Evolutionary conservation across 2,797 vertebrate species (phyloP).

Genomic region (Tragopan temminckii): DNA sequence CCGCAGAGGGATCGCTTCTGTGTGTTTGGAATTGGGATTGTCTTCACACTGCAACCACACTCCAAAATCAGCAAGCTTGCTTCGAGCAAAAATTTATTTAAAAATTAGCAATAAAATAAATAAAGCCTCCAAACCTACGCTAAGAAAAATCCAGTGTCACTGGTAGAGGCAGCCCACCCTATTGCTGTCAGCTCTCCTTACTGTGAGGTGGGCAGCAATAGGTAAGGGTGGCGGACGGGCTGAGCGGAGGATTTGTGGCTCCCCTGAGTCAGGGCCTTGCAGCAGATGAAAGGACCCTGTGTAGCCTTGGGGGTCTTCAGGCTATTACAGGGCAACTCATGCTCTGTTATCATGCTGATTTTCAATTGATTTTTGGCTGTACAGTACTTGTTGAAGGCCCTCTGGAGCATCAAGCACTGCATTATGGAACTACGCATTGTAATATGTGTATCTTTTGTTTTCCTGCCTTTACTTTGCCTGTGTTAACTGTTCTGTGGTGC

Average conservation of each 20-base stretch:
- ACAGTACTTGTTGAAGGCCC: constrained; percentile 79
- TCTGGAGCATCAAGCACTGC: constrained; percentile 75
- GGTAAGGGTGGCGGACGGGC: background rate
- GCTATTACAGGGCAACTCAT: constrained; percentile 79
- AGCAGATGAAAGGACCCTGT: constrained; percentile 73
- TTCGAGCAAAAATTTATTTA: constrained; percentile 30
- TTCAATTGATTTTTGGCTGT: constrained; percentile 82
- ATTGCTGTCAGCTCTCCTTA: constrained; percentile 48
- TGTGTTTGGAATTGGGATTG: background rate
- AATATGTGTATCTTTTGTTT: constrained; percentile 45
- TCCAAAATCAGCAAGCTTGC: constrained; percentile 10
- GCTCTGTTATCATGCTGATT: constrained; percentile 83
- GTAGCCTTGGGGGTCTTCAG: constrained; percentile 75
- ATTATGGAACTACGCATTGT: constrained; percentile 58
- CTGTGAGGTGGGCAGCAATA: constrained; percentile 21
- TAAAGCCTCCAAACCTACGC: background rate
- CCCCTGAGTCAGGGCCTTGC: constrained; percentile 24
- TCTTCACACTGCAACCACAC: background rate
- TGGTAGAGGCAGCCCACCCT: constrained; percentile 45
- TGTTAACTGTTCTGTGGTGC: background rate
- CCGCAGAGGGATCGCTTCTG: background rate
- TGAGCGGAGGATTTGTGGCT: constrained; percentile 13
- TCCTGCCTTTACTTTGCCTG: constrained; percentile 49
- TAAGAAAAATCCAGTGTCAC: constrained; percentile 44
- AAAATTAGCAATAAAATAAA: background rate